These are phyloP conservation scores for Hiodon tergisus DNA, from an alignment of 2,113 vertebrate genomes.

Conservation along the genomic window DNA sequence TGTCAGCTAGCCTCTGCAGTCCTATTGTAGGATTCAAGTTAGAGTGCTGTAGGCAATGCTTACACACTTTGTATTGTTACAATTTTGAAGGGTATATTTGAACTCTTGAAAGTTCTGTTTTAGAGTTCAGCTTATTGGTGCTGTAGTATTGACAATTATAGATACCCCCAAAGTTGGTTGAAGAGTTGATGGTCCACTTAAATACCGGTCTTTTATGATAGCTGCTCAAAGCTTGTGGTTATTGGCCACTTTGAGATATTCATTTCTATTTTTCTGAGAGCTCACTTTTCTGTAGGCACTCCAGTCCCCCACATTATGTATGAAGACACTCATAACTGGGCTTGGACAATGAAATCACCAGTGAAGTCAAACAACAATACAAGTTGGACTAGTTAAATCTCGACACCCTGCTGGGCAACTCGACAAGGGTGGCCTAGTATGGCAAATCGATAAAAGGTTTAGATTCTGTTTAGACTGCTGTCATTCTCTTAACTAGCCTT, in stretches of 20 bases:
- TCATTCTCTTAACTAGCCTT: not conserved
- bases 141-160: constrained; percentile 7
- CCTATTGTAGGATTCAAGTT: constrained; percentile 8
- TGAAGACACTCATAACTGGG: not conserved
- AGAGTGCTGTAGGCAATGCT: not conserved
- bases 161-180: not conserved
- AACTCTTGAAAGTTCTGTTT: not conserved
- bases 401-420: not conserved
- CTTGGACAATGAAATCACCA: not conserved
- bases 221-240: not conserved
- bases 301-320: not conserved
- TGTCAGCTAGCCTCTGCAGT: not conserved
- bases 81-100: not conserved
- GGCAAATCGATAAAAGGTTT: not conserved
- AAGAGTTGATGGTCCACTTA: not conserved
- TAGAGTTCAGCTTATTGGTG: constrained; percentile 10
- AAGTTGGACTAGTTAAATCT: not conserved
- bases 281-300: not conserved
- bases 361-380: not conserved
- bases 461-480: not conserved
- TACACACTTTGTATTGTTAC: not conserved
- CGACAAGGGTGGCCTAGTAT: not conserved
- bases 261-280: not conserved
- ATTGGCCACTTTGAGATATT: not conserved
- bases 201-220: not conserved